Evolutionary conservation across 2,113 vertebrate genomes (phyloP).

Genomic region (Sander vitreus): DNA sequence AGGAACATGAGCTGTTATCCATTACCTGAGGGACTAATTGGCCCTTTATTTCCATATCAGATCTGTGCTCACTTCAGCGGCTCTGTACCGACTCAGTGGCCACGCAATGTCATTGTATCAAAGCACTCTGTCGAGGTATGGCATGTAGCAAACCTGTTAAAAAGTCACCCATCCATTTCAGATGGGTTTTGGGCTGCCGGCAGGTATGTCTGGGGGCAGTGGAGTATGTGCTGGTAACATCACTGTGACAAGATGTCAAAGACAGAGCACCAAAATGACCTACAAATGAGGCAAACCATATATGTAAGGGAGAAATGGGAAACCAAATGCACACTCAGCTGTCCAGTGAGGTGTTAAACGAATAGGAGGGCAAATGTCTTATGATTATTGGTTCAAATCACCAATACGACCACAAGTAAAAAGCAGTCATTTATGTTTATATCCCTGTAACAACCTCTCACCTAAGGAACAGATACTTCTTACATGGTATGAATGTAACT

Average conservation of each 20-base stretch:
- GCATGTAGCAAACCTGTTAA: constrained; percentile 1
- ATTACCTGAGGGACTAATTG: constrained; percentile 68
- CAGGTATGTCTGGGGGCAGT: background rate
- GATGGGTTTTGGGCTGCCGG: background rate
- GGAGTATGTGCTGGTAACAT: background rate
- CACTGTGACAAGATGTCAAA: background rate
- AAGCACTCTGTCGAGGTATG: constrained; percentile 17
- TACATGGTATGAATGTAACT: background rate
- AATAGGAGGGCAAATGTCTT: background rate
- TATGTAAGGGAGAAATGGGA: background rate
- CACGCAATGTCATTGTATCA: constrained; percentile 5
- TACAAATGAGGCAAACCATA: background rate
- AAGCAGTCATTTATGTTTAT: background rate
- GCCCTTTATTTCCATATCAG: constrained; percentile 65
- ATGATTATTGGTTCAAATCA: background rate
- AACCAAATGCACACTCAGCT: background rate
- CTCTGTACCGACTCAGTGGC: constrained; percentile 39
- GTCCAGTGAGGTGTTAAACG: background rate
- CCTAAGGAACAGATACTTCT: background rate
- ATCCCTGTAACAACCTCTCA: background rate
- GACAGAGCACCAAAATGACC: background rate
- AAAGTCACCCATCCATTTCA: constrained; percentile 11
- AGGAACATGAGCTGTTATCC: constrained; percentile 44
- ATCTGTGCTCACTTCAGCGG: constrained; percentile 40
- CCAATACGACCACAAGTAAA: background rate